Evolutionary conservation across 2,888 invertebrate genomes (phyloP).

Genomic region (Drosophila robusta): DNA sequence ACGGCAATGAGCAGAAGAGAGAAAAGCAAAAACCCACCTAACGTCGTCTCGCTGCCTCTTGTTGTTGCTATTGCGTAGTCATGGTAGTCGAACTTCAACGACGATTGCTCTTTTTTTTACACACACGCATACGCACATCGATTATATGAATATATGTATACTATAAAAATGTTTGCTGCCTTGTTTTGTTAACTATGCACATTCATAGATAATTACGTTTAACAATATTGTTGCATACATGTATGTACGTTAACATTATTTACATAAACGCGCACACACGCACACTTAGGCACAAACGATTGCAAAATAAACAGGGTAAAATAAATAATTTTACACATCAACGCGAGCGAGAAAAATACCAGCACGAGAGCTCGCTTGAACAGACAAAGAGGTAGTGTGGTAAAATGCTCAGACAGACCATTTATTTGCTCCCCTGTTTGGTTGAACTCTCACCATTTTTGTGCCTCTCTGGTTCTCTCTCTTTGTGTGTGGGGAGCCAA

Average conservation of each 20-base stretch:
- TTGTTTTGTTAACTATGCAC: conserved; percentile 45
- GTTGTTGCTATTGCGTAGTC: conserved; percentile 80
- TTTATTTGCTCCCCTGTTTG: conserved; percentile 51
- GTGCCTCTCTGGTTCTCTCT: conserved; percentile 20
- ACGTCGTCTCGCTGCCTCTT: conserved; percentile 52
- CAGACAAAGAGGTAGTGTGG: conserved; percentile 75
- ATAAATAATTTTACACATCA: conserved; percentile 71
- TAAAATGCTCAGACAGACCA: conserved; percentile 64
- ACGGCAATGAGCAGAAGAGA: conserved; percentile 49
- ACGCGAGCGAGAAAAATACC: conserved; percentile 58
- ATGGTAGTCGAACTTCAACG: conserved; percentile 71
- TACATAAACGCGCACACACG: conserved; percentile 31
- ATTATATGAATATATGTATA: conserved; percentile 79
- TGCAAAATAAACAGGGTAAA: conserved; percentile 51
- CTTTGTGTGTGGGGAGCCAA: conserved; percentile 39
- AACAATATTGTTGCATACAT: conserved; percentile 28
- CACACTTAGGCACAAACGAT: conserved; percentile 30
- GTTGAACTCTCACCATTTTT: conserved; percentile 49
- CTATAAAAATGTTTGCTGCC: conserved; percentile 56
- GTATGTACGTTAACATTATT: conserved; percentile 37
- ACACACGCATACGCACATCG: conserved; percentile 57
- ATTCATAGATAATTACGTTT: conserved; percentile 29
- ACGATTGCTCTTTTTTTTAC: conserved; percentile 62
- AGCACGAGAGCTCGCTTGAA: conserved; percentile 65
- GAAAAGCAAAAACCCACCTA: conserved; percentile 58